Evolutionary conservation across 2,113 vertebrate species (phyloP).

Genomic region (Gasterosteus nipponicus): DNA sequence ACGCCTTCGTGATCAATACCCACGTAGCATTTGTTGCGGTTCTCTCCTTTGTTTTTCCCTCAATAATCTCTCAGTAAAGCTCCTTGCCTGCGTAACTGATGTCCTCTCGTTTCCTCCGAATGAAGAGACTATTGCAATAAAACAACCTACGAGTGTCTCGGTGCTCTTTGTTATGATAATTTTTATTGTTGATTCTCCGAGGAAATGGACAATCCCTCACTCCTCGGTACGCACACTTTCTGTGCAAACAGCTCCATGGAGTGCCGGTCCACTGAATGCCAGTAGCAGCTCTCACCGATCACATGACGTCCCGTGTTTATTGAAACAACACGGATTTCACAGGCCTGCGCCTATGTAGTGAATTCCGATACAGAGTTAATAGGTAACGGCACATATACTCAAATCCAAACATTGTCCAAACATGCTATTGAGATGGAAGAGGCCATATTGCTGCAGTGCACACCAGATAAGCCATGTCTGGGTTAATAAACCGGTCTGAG

Average conservation of each 20-base stretch:
- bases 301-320: slow-evolving; percentile 69
- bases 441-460: not conserved
- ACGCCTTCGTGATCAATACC: slow-evolving; percentile 71
- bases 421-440: slow-evolving; percentile 14
- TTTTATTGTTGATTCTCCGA: slow-evolving; percentile 78
- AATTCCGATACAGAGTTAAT: slow-evolving; percentile 56
- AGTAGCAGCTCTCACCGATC: slow-evolving; percentile 70
- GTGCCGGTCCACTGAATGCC: slow-evolving; percentile 65
- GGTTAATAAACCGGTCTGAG: slow-evolving; percentile 29
- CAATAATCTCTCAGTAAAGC: slow-evolving; percentile 52
- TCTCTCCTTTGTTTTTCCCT: slow-evolving; percentile 57
- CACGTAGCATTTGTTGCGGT: slow-evolving; percentile 52
- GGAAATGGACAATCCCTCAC: slow-evolving; percentile 74
- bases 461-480: slow-evolving; percentile 13
- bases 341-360: slow-evolving; percentile 34
- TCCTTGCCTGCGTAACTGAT: slow-evolving; percentile 59
- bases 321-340: slow-evolving; percentile 65
- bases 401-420: slow-evolving; percentile 16
- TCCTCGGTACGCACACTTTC: slow-evolving; percentile 71
- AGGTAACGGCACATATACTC: slow-evolving; percentile 17
- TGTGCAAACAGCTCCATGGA: slow-evolving; percentile 74
- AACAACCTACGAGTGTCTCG: slow-evolving; percentile 69
- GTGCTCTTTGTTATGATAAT: slow-evolving; percentile 83
- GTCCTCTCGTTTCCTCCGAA: slow-evolving; percentile 59
- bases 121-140: slow-evolving; percentile 67